Evolutionary conservation across 2,888 invertebrate species (phyloP).

Genomic region (Schrankia costaestrigalis): DNA sequence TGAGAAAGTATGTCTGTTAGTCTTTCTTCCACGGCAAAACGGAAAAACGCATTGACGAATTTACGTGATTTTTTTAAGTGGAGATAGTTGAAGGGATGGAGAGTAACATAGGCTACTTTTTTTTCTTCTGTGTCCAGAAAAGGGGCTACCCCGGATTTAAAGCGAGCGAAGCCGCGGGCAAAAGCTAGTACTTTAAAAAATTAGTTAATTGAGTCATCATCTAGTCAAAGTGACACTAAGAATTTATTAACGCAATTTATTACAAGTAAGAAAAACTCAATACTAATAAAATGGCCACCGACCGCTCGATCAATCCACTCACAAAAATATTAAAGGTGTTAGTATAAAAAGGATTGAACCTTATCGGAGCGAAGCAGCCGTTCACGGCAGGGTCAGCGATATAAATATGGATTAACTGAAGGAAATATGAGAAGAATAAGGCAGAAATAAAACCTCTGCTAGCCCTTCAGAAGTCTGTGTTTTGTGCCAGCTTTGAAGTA

Average conservation of each 20-base stretch:
- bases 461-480: constrained; percentile 26
- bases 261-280: constrained; percentile 3
- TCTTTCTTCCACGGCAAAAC: too few species aligned
- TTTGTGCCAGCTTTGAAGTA: constrained; percentile 5
- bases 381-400: constrained; percentile 56
- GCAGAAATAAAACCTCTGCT: constrained; percentile 49
- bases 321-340: constrained; percentile 30
- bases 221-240: too few species aligned
- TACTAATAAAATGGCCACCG: constrained; percentile 23
- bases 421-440: constrained; percentile 59
- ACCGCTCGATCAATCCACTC: constrained; percentile 24
- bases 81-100: too few species aligned
- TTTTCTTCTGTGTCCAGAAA: too few species aligned
- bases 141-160: too few species aligned
- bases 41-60: too few species aligned
- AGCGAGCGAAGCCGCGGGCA: too few species aligned
- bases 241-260: constrained; percentile 2
- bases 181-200: too few species aligned
- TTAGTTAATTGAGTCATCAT: too few species aligned
- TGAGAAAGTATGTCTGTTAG: too few species aligned
- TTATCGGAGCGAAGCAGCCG: constrained; percentile 38
- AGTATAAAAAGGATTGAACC: constrained; percentile 31
- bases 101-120: too few species aligned
- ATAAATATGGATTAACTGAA: constrained; percentile 73
- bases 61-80: too few species aligned